Percentiles rank a stretch among this genome's conserved stretches.
Evolutionary conservation across 2,888 invertebrate species (phyloP).

Genomic region (Idaea aversata): DNA sequence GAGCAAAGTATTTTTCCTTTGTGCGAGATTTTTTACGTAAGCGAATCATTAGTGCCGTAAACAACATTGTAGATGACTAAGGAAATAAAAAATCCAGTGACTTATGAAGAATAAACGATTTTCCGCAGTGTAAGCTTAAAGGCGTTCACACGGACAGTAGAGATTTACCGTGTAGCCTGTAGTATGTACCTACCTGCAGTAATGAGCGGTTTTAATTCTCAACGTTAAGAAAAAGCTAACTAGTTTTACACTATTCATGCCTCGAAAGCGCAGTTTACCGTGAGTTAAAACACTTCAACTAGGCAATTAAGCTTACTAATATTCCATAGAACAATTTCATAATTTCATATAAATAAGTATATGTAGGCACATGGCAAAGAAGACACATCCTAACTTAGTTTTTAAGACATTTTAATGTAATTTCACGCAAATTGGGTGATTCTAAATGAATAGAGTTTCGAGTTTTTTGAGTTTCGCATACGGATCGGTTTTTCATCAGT

Average conservation of each 20-base stretch:
- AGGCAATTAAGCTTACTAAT: too few relatives aligned
- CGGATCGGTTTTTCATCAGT: too few relatives aligned
- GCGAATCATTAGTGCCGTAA: conserved; percentile 22
- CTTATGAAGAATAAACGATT: conserved; percentile 19
- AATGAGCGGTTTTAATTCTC: background rate
- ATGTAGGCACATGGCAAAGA: too few relatives aligned
- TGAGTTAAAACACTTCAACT: too few relatives aligned
- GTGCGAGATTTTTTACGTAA: conserved; percentile 11
- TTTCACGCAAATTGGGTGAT: too few relatives aligned
- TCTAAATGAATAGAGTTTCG: too few relatives aligned
- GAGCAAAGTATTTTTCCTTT: conserved; percentile 6
- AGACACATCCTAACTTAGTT: too few relatives aligned
- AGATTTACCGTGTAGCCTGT: background rate
- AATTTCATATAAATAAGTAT: too few relatives aligned
- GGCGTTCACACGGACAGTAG: background rate
- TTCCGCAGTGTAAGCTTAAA: conserved; percentile 13
- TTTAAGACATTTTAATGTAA: too few relatives aligned
- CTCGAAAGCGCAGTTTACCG: background rate
- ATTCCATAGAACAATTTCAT: too few relatives aligned
- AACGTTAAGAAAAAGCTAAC: background rate
- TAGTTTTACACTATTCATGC: background rate
- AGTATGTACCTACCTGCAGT: background rate
- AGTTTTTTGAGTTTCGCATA: too few relatives aligned
- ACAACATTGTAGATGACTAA: conserved; percentile 16
- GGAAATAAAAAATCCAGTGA: conserved; percentile 7